A percentile compares a stretch with the other conserved stretches of the same genome.
These are phyloP conservation scores for Xylophagus ater DNA, from an alignment of 2,888 invertebrate genomes.

Conservation along the genomic window DNA sequence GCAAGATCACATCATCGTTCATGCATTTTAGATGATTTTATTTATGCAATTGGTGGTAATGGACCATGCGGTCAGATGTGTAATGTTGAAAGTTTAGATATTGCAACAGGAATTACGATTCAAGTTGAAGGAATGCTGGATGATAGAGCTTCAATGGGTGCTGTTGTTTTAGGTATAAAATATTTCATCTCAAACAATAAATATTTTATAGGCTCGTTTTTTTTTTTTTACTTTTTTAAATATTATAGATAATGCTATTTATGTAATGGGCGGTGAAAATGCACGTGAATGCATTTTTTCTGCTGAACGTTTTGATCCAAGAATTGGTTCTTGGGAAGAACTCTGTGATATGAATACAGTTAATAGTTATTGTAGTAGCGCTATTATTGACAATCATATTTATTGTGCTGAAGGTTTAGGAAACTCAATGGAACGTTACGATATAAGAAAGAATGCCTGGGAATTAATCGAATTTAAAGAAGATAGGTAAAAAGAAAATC, in stretches of 20 bases:
- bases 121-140: conserved; percentile 24
- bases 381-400: conserved; percentile 23
- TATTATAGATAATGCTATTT: conserved; percentile 22
- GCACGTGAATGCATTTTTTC: conserved; percentile 25
- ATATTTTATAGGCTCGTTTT: neutral
- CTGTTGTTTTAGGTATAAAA: conserved; percentile 22
- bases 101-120: conserved; percentile 22
- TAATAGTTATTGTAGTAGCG: conserved; percentile 27
- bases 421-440: conserved; percentile 27
- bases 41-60: conserved; percentile 27
- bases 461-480: conserved; percentile 26
- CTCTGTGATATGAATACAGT: conserved; percentile 24
- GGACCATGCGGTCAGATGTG: conserved; percentile 22
- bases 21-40: conserved; percentile 22
- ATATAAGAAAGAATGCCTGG: conserved; percentile 25
- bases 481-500: conserved; percentile 19
- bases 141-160: conserved; percentile 27
- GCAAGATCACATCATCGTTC: conserved; percentile 28
- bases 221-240: neutral
- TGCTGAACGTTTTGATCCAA: conserved; percentile 25
- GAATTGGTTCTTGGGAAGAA: conserved; percentile 24
- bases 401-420: conserved; percentile 28
- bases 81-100: conserved; percentile 24
- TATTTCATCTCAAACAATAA: neutral
- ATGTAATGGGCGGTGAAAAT: conserved; percentile 29